phyloP scores from a whole-genome alignment of 2,113 vertebrate genomes.

The Cynoglossus semilaevis region DNA sequence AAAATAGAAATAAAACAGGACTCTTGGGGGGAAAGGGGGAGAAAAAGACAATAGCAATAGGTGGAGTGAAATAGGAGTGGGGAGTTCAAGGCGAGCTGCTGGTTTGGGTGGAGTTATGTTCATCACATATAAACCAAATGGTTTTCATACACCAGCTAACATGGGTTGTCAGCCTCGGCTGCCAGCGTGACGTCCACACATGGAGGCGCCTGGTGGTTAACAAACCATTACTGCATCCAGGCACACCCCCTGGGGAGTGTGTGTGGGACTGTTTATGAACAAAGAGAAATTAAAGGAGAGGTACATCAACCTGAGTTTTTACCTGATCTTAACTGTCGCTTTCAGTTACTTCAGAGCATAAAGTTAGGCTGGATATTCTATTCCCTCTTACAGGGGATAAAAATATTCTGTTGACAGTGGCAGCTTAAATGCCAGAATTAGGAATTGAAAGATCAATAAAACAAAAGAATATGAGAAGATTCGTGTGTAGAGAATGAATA shows the following conservation, averaged over 20 bases:
- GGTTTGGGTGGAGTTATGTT: conserved; percentile 30
- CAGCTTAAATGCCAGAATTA: no score
- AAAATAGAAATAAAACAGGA: conserved; percentile 63
- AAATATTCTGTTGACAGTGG: no score
- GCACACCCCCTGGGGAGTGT: conserved; percentile 20
- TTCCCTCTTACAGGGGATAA: no score
- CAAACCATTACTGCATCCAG: conserved; percentile 52
- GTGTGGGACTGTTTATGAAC: conserved; percentile 8
- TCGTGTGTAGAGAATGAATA: no score
- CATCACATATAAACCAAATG: conserved; percentile 61
- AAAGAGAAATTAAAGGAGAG: no score
- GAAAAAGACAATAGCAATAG: conserved; percentile 60
- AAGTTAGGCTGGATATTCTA: no score
- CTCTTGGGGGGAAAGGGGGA: conserved; percentile 32
- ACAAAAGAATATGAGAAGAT: no score
- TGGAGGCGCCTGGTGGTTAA: conserved; percentile 47
- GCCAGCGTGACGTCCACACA: conserved; percentile 19
- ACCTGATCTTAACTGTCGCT: no score
- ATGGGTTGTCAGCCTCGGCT: conserved; percentile 41
- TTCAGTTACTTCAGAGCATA: no score
- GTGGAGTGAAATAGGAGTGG: conserved; percentile 60
- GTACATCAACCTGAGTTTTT: no score
- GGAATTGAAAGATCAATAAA: no score
- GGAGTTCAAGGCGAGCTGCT: conserved; percentile 24
- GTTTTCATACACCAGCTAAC: conserved; percentile 53